Base-by-base conservation (phyloP, 2,113 vertebrate species). In the Melierax canorus region DNA sequence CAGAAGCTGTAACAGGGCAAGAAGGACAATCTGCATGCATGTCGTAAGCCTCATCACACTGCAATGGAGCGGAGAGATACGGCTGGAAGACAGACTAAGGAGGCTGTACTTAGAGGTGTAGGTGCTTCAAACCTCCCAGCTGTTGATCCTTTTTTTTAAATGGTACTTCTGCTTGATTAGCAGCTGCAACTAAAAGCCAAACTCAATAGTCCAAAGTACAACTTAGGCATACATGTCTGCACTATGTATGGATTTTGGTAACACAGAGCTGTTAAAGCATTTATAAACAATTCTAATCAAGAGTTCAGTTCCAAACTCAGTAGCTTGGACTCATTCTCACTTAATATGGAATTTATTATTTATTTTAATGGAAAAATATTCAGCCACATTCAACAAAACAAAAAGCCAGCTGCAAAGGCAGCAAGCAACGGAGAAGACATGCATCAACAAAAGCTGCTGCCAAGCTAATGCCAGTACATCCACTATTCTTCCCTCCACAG, bases 301-400 rank as follows among this genome's bases (percentile, higher is more conserved):
- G 51, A 90, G 78, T 29, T 87, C 38, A 27, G 80, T 74, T 94
- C 83, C n/a, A 63, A 94, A 94, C 48, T 63, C 74, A 55, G 69
- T 51, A 93, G 75, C 45, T 41, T 76, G 71, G 45, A 82, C 53
- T 78, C 41, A 38, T 68, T 72, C 69, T 87, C 74, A 79, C 38
- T 58, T 56, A 79, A 68, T 48, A 68, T 23, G 51, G 62, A 83
- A 50, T 88, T 94, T 58, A 82, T 75, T 73, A 56, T 64, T 56
- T 86, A 72, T 94, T 91, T 91, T 76, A 93, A 90, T 79, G 74
- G 84, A 38, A 87, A 91, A 90, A 88, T 85, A 39, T 71, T 92
- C 64, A 73, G 64, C 19, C 66, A 62, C 53, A 81, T 73, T 64
- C 48, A 91, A 53, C 32, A 39, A 62, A 91, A 89, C 36, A 79